Conservation (phyloP, 2,113 vertebrate species). For the Azemiops feae region DNA sequence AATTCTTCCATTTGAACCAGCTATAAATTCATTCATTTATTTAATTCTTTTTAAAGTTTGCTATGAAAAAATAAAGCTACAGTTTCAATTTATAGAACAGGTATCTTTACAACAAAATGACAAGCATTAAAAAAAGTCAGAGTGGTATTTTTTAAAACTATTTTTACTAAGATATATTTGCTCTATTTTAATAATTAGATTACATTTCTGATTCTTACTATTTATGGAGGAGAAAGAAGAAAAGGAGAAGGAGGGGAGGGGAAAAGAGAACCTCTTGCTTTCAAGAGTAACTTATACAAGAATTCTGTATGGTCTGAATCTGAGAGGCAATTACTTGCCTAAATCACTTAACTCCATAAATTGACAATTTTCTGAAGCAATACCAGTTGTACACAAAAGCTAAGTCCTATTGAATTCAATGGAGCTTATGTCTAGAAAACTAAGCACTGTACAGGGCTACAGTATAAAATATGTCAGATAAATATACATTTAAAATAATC, state of each 20-base stretch:
- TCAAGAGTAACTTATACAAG: background rate
- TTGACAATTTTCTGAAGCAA: background rate
- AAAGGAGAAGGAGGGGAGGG: too few relatives aligned
- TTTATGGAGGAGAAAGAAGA: background rate
- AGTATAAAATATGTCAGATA: background rate
- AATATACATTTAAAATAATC: background rate
- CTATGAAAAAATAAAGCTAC: background rate
- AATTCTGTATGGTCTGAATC: background rate
- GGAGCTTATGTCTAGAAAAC: background rate
- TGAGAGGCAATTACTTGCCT: background rate
- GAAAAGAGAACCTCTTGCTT: background rate
- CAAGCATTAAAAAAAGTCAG: background rate
- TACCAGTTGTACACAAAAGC: background rate
- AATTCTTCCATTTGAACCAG: background rate
- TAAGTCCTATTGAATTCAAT: background rate
- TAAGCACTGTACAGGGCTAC: background rate
- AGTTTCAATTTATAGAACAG: background rate
- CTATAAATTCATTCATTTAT: background rate
- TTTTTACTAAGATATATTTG: too few relatives aligned
- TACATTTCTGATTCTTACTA: constrained; percentile 2
- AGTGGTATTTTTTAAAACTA: too few relatives aligned
- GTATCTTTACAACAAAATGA: background rate
- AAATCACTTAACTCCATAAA: background rate
- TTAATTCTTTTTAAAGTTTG: background rate
- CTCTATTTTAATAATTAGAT: background rate